Conservation (phyloP, 2,113 vertebrate species). For the Crotalus tigris region DNA sequence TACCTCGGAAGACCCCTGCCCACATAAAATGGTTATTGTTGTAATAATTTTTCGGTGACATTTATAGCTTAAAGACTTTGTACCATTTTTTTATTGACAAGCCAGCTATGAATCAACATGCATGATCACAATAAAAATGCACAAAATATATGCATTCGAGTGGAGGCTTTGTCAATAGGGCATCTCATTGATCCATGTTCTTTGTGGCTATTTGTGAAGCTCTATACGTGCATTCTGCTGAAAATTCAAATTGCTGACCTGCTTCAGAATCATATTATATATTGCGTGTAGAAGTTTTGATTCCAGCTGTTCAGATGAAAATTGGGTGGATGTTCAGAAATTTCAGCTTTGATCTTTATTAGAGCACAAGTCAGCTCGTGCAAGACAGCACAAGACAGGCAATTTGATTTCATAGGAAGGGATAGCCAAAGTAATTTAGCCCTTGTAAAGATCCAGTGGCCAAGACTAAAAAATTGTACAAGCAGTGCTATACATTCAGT, state of each 20-base stretch:
- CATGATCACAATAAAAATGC: constrained; percentile 65
- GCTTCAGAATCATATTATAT: constrained; percentile 14
- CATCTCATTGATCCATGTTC: constrained; percentile 49
- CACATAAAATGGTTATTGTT: constrained; percentile 60
- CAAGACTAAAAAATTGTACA: not conserved
- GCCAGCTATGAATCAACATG: constrained; percentile 69
- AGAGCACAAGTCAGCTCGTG: not conserved
- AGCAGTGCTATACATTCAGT: no score
- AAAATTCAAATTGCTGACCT: constrained; percentile 33
- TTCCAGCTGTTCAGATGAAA: not conserved
- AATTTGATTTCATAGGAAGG: not conserved
- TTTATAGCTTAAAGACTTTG: constrained; percentile 61
- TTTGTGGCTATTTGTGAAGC: constrained; percentile 43
- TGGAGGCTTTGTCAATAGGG: constrained; percentile 58
- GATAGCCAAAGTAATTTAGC: not conserved
- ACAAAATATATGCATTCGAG: constrained; percentile 51
- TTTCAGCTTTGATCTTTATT: not conserved
- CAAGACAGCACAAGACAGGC: not conserved
- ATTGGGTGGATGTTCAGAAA: not conserved
- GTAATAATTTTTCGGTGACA: constrained; percentile 63
- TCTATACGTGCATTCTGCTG: not conserved
- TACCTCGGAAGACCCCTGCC: constrained; percentile 41
- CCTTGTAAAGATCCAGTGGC: no score
- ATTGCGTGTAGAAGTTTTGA: not conserved
- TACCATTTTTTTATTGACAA: constrained; percentile 59